Evolutionary conservation across 2,888 invertebrate species (phyloP).

Genomic region (Zygogramma bicolorata): DNA sequence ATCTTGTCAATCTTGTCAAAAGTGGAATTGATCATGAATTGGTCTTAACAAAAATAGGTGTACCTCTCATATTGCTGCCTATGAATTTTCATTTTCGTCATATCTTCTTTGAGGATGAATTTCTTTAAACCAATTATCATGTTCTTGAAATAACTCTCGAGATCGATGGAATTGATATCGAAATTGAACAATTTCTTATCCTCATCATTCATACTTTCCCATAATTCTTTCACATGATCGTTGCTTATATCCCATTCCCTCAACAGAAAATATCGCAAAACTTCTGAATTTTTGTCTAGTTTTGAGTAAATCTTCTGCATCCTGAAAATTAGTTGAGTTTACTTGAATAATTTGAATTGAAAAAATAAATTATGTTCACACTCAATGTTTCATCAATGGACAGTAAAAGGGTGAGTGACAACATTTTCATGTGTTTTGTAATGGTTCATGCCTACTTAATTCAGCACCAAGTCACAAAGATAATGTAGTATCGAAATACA

Average conservation of each 20-base stretch:
- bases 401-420: no score
- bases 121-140: constrained; percentile 50
- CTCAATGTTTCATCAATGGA: no score
- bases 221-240: constrained; percentile 46
- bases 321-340: constrained; percentile 48
- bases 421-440: no score
- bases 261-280: constrained; percentile 48
- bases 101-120: constrained; percentile 54
- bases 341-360: no score
- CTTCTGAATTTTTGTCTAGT: constrained; percentile 45
- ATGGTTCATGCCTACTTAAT: no score
- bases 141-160: constrained; percentile 45
- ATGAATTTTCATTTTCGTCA: constrained; percentile 45
- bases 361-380: no score
- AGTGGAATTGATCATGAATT: background rate
- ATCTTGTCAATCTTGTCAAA: background rate
- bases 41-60: background rate
- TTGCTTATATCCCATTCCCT: constrained; percentile 54
- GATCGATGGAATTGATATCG: constrained; percentile 48
- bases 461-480: no score
- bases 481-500: no score
- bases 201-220: constrained; percentile 43
- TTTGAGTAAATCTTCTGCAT: constrained; percentile 50
- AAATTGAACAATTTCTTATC: constrained; percentile 51
- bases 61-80: constrained; percentile 47